Evolutionary conservation across 2,113 vertebrate species (phyloP), one percentile per base, ranked within the genome.

Genomic region (Pyrgilauda ruficollis): DNA sequence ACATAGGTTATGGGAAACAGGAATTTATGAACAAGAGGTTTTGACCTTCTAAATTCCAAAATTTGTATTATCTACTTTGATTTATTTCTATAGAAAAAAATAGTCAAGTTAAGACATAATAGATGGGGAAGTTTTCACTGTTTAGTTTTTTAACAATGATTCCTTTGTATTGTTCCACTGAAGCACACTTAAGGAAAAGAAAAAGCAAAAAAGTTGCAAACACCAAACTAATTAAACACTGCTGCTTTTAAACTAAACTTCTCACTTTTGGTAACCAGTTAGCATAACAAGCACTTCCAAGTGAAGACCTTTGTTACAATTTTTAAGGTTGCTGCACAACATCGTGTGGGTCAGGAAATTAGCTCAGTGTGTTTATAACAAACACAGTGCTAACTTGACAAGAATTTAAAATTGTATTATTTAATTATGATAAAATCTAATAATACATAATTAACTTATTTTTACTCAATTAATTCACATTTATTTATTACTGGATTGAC

Each of bases 281-380:
- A 62, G 2, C 20, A 70, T 50, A 49, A 28, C 6, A 83, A 86
- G 50, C 13, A 20, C 35, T 83, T 79, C 41, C 2, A 1, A 9
- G 1, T 35, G n/a, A 76, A 77, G 20, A 33, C 1, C 6, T 90
- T 58, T 58, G 10, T 23, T 30, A 73, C 28, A 18, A 27, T 43
- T 58, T 91, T 78, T 77, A 72, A 81, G 39, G 12, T 63, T 72
- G 6, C 27, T 78, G 15, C 11, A 68, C 3, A 61, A 8, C 17
- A 87, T 87, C 9, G 31, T 41, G 19, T 14, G 11, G 41, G 49
- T 72, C 86, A 92, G 61, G 11, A 89, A 97, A 96, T 96, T 75
- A 82, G 41, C 84, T 96, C 43, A 93, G 77, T 69, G 78, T 89
- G n/a, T 62, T 89, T 49, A 72, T 94, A 87, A 96, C 66, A 76